Evolutionary conservation across 2,888 invertebrate genomes (phyloP).

Genomic region (Standfussiana lucernea): DNA sequence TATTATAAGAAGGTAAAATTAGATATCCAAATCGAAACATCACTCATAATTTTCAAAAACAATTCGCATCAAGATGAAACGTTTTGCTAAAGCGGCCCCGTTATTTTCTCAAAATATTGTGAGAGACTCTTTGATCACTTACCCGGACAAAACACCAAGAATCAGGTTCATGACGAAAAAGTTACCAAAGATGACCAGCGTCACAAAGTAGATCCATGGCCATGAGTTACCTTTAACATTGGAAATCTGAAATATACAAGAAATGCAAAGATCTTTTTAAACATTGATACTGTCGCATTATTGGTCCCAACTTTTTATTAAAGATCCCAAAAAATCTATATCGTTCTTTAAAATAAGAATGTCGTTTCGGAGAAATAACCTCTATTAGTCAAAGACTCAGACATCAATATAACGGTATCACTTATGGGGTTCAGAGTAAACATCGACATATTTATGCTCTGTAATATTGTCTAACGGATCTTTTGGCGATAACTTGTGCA

Average conservation of each 20-base stretch:
- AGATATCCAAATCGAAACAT: neutral
- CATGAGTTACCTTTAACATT: constrained; percentile 98
- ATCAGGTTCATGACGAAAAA: constrained; percentile 99
- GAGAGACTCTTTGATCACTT: constrained; percentile 79
- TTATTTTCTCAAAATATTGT: neutral
- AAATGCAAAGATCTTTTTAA: neutral
- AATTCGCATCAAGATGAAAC: neutral
- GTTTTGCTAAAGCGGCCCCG: neutral
- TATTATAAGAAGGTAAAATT: too few species aligned
- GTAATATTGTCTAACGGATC: neutral
- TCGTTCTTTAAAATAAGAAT: neutral
- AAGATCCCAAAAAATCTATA: neutral
- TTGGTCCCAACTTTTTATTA: too few species aligned
- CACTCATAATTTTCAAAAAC: neutral
- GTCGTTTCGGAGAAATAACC: neutral
- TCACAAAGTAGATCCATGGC: constrained; percentile 99
- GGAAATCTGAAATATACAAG: constrained; percentile 93
- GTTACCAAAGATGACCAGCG: constrained; percentile 99
- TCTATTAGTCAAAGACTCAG: neutral
- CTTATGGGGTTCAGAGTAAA: neutral
- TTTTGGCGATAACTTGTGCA: neutral
- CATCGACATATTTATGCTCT: neutral
- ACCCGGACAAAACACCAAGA: constrained; percentile 99
- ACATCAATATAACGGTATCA: neutral
- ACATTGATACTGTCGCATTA: neutral